Evolutionary conservation across 2,797 vertebrate species (phyloP).

Genomic region (Crax fasciolata): DNA sequence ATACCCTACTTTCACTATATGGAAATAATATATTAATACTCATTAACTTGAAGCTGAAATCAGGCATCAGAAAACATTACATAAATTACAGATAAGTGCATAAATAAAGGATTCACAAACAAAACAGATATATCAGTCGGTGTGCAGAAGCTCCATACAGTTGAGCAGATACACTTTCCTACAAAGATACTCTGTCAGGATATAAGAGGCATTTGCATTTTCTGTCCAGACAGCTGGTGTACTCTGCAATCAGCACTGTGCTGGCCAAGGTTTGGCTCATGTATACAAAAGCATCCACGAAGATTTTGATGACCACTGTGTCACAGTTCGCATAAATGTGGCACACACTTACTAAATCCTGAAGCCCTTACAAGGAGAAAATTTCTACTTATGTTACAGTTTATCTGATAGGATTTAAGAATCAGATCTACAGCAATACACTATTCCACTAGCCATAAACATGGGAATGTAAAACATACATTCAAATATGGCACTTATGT

Average conservation of each 20-base stretch:
- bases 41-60: constrained; percentile 41
- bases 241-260: constrained; percentile 4
- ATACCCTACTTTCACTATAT: background rate
- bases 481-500: constrained; percentile 43
- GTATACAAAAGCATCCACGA: background rate
- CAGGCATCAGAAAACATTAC: constrained; percentile 14
- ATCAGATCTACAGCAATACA: background rate
- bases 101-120: constrained; percentile 4
- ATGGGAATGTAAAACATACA: background rate
- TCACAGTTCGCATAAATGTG: background rate
- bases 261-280: background rate
- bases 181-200: constrained; percentile 10
- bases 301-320: background rate
- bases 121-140: background rate
- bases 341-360: constrained; percentile 22
- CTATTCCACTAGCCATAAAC: background rate
- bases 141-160: constrained; percentile 10
- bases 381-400: background rate
- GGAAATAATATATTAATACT: constrained; percentile 29
- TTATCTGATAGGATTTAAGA: constrained; percentile 8
- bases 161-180: constrained; percentile 9
- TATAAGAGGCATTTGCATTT: constrained; percentile 23
- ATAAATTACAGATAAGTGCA: constrained; percentile 28
- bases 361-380: constrained; percentile 31
- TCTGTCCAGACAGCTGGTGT: background rate